phyloP scores from a whole-genome alignment of 2,113 vertebrate species.

The Aphelocoma coerulescens region DNA sequence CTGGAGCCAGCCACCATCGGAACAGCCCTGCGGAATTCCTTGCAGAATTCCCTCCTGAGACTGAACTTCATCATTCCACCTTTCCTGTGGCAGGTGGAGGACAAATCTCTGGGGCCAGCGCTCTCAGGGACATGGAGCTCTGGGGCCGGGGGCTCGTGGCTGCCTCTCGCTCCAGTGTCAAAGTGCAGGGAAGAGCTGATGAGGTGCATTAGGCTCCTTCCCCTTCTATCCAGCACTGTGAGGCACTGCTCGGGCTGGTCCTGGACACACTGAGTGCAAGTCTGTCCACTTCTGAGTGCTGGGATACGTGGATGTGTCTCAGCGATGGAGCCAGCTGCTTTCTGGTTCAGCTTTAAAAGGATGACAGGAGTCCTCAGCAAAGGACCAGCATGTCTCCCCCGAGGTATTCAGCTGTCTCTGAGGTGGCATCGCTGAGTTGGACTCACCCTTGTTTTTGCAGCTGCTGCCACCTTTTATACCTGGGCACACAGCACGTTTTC shows the following conservation, averaged over 20 bases:
- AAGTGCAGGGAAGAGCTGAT: neutral
- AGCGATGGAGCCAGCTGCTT: neutral
- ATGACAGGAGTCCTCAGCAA: neutral
- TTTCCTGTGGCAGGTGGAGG: neutral
- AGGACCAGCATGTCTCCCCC: accelerated
- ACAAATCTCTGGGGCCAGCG: neutral
- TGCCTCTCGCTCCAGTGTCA: neutral
- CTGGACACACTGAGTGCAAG: neutral
- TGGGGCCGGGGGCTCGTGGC: neutral
- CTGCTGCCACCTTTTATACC: neutral
- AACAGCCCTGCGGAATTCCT: neutral
- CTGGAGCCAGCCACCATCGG: neutral
- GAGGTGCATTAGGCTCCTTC: neutral
- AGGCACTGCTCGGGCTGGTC: neutral
- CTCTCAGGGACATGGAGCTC: neutral
- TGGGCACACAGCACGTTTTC: neutral
- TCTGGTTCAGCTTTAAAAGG: neutral
- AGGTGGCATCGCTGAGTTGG: accelerated
- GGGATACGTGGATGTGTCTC: neutral
- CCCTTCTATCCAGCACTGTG: neutral
- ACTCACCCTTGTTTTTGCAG: neutral
- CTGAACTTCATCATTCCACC: too few relatives aligned
- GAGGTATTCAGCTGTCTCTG: neutral
- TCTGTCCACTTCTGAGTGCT: neutral
- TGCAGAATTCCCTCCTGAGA: neutral